phyloP scores from a whole-genome alignment of 1,140 invertebrate species.

The Nasonia vitripennis region DNA sequence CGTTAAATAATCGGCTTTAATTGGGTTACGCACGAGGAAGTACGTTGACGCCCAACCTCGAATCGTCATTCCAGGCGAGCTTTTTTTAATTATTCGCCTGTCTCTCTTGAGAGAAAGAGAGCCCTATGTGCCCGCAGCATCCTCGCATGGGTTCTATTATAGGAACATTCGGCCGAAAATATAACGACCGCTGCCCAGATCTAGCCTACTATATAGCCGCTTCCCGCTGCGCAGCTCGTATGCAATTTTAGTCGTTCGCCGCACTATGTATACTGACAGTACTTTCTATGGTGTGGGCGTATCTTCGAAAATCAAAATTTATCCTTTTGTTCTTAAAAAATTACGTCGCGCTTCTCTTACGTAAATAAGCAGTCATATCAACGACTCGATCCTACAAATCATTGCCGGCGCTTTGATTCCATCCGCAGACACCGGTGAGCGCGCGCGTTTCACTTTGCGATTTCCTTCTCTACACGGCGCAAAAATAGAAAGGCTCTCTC shows the following conservation, averaged over 20 bases:
- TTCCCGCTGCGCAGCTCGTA: not conserved
- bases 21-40: constrained; percentile 74
- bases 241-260: not conserved
- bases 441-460: not conserved
- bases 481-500: constrained; percentile 23
- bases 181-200: constrained; percentile 8
- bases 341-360: not conserved
- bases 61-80: constrained; percentile 64
- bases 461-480: not conserved
- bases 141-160: constrained; percentile 39
- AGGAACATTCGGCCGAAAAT: constrained; percentile 24
- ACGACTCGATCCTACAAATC: not conserved
- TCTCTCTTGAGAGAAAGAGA: not conserved
- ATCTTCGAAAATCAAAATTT: not conserved
- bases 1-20: constrained; percentile 73
- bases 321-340: not conserved
- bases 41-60: constrained; percentile 59
- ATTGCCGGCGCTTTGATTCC: not conserved
- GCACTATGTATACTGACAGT: not conserved
- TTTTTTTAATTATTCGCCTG: constrained; percentile 51
- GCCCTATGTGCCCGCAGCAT: constrained; percentile 25
- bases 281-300: not conserved
- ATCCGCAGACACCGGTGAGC: too few species aligned
- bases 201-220: not conserved
- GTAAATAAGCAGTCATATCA: not conserved